Conservation (phyloP, 2,888 invertebrate species). For the Cephonodes hylas region DNA sequence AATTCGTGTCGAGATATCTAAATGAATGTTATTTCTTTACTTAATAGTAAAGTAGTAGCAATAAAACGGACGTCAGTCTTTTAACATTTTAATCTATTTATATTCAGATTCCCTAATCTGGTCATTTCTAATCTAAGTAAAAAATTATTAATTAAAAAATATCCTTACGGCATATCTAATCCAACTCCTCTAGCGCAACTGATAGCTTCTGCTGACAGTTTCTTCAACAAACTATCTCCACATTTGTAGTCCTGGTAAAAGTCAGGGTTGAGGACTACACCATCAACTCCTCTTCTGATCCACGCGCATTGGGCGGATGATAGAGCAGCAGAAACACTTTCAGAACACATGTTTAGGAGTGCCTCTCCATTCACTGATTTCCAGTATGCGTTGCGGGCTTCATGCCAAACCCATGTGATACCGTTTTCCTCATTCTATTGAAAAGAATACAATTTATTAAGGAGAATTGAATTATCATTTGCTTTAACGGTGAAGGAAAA, state of each 20-base stretch:
- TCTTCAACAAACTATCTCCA: conserved; percentile 51
- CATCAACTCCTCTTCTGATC: conserved; percentile 58
- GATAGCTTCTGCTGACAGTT: conserved; percentile 53
- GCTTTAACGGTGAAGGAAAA: too few species aligned
- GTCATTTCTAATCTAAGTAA: too few species aligned
- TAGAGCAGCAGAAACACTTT: conserved; percentile 46
- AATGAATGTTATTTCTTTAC: too few species aligned
- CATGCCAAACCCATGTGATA: conserved; percentile 56
- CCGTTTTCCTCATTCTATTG: conserved; percentile 32
- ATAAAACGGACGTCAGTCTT: too few species aligned
- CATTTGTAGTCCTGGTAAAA: conserved; percentile 45
- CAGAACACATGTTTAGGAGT: conserved; percentile 62
- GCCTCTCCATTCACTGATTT: conserved; percentile 49
- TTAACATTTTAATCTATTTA: too few species aligned
- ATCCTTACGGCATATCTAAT: conserved; percentile 60
- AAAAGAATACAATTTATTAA: neutral
- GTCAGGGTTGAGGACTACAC: conserved; percentile 59
- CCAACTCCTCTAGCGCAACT: conserved; percentile 52
- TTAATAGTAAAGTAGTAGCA: too few species aligned
- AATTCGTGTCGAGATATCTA: too few species aligned
- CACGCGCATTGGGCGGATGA: conserved; percentile 58
- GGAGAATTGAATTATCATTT: too few species aligned
- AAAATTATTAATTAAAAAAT: neutral
- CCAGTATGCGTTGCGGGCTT: conserved; percentile 48
- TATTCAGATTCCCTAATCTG: too few species aligned